Evolutionary conservation across 2,113 vertebrate genomes (phyloP).

Genomic region (Proteles cristata): DNA sequence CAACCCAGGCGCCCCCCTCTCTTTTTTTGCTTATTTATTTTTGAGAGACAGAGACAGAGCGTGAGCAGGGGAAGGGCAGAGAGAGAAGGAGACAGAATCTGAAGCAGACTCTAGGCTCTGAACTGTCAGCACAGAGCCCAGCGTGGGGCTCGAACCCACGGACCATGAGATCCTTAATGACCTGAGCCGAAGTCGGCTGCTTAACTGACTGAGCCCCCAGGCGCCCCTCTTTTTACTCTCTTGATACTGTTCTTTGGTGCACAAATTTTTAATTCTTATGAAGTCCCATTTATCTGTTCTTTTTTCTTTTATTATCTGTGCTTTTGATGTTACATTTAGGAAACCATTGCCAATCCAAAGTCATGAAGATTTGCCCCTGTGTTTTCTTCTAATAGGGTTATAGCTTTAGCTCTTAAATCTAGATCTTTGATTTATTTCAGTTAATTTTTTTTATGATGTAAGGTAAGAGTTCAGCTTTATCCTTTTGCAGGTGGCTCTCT

Average conservation of each 20-base stretch:
- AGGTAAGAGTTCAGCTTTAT: neutral
- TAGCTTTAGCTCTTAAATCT: neutral
- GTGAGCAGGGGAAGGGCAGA: too few species aligned
- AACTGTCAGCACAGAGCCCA: too few species aligned
- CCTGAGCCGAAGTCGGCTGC: too few species aligned
- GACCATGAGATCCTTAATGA: too few species aligned
- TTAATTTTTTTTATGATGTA: neutral
- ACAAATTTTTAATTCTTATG: neutral
- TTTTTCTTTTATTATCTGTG: neutral
- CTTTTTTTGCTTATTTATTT: too few species aligned
- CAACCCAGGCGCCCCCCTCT: too few species aligned
- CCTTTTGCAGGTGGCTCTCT: neutral
- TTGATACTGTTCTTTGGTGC: neutral
- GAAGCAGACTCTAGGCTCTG: too few species aligned
- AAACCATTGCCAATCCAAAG: neutral
- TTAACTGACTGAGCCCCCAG: too few species aligned
- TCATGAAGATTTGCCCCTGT: neutral
- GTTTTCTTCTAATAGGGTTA: neutral
- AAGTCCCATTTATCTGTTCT: neutral
- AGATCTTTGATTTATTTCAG: neutral
- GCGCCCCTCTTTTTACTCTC: neutral
- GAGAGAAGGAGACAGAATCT: too few species aligned
- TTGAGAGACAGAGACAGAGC: too few species aligned
- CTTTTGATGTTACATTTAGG: neutral
- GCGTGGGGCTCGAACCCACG: too few species aligned